Base-by-base conservation (phyloP, 2,888 invertebrate species). In the Cyaniris semiargus region DNA sequence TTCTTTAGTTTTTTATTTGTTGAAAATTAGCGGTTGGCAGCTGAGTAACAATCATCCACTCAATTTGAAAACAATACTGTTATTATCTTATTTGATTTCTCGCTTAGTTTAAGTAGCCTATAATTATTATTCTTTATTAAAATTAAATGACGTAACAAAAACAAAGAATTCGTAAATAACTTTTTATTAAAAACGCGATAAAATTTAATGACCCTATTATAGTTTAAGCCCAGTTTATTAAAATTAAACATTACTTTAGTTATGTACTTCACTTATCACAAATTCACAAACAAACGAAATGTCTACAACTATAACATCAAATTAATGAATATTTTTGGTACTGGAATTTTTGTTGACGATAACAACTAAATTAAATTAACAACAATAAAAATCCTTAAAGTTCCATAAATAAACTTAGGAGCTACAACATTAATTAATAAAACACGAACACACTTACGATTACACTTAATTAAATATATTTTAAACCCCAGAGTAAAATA, bases 261-360 rank as follows among this genome's bases (percentile, higher is more conserved):
- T 66, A 66, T 66, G 66, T 66, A 66, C 66, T 66, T 60, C 15
- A 31, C 27, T 31, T 66, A 66, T 58, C 15, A 27, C 15, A 27
- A 27, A 66, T 66, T 66, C 66, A 66, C 27, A 66, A 66, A 66
- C 66, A 66, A n/a, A 58, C 58, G 3, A 66, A 23, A 66, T 5
- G 27, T 23, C 23, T 66, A 66, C 60, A 66, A 66, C 27, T 66
- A 27, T 38, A 70, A 10, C 8, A 13, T 38, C 15, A 48, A 23
- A 72, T 72, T 48, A 72, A 48, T 72, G 72, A 72, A 72, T 74
- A 74, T 74, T 74, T 74, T 74, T 74, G 74, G 74, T 53, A 74
- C 74, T 74, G 74, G 74, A 48, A 18, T 27, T 74, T 71, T 71
- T n/a, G 18, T 66, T 3, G 53, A 53, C 23, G 5, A 48, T 74